These are phyloP conservation scores for Atherinomorus stipes DNA, from an alignment of 2,113 vertebrate species.

Conservation along the genomic window DNA sequence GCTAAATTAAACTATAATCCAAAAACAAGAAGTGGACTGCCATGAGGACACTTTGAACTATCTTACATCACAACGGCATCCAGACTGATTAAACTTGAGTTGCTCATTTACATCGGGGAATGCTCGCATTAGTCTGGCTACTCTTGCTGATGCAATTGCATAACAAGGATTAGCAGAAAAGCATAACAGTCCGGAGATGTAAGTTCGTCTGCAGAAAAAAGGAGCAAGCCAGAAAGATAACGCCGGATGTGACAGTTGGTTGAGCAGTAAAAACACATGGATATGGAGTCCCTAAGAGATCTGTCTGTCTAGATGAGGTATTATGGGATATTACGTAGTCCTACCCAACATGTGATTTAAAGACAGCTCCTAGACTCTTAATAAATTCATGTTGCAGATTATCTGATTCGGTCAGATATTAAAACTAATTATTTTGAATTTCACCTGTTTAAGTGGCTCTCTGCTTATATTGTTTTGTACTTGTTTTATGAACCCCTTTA, in stretches of 20 bases:
- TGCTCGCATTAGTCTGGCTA: slow-evolving; percentile 25
- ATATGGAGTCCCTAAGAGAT: slow-evolving; percentile 7
- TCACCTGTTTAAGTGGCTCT: too few relatives aligned
- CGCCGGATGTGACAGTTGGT: slow-evolving; percentile 19
- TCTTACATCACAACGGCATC: slow-evolving; percentile 42
- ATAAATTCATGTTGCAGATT: not conserved
- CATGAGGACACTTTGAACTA: slow-evolving; percentile 13
- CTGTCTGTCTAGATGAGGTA: not conserved
- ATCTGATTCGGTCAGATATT: not conserved
- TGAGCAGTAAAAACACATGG: not conserved
- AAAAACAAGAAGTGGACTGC: slow-evolving; percentile 12
- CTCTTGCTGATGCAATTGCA: slow-evolving; percentile 29
- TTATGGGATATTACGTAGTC: not conserved
- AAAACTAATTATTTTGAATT: too few relatives aligned
- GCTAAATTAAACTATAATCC: slow-evolving; percentile 26
- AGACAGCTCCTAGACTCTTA: not conserved
- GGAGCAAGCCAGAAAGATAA: not conserved
- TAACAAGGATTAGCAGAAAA: slow-evolving; percentile 50
- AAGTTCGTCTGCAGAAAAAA: slow-evolving; percentile 12
- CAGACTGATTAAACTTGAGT: slow-evolving; percentile 49
- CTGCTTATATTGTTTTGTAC: too few relatives aligned
- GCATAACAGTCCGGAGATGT: not conserved
- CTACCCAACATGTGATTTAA: not conserved
- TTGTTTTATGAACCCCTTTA: too few relatives aligned
- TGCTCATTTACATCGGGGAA: slow-evolving; percentile 25